phyloP scores from a whole-genome alignment of 2,888 invertebrate genomes.

The Sceliomorpha sp. region DNA sequence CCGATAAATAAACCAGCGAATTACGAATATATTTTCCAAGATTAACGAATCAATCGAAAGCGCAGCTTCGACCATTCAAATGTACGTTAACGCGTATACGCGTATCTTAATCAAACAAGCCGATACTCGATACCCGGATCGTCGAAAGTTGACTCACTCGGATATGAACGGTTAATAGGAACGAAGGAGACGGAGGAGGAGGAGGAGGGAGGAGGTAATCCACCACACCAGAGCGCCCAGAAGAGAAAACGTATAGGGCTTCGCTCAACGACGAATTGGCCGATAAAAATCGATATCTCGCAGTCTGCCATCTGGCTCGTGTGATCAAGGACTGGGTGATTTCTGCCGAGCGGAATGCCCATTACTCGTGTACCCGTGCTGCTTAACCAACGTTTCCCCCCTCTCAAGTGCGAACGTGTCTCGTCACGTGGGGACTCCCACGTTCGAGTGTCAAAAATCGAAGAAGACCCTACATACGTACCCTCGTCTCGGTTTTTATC shows the following conservation, averaged over 20 bases:
- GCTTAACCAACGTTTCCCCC: conserved; percentile 3
- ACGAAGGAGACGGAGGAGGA: too few species aligned
- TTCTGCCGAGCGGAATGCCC: conserved; percentile 45
- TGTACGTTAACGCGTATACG: background rate
- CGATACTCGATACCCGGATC: background rate
- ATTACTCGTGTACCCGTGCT: too few species aligned
- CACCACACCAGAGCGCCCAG: conserved; percentile 12
- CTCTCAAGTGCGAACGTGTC: conserved; percentile 1
- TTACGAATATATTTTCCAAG: too few species aligned
- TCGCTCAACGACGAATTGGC: conserved; percentile 18
- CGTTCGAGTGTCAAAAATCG: background rate
- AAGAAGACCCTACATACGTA: background rate
- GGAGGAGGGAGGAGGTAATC: conserved; percentile 1
- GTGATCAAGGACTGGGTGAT: conserved; percentile 45
- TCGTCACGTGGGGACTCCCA: conserved; percentile 9
- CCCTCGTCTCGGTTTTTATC: background rate
- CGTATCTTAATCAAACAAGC: conserved; percentile 5
- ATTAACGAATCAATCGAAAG: too few species aligned
- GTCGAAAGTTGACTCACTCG: conserved; percentile 37
- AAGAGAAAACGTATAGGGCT: conserved; percentile 14
- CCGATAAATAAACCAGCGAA: too few species aligned
- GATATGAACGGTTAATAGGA: conserved; percentile 48
- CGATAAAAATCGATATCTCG: conserved; percentile 57
- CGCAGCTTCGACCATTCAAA: too few species aligned
- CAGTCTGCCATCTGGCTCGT: conserved; percentile 48